Base-by-base conservation (phyloP, 2,797 vertebrate species). In the Petrocephalus schoutedeni region DNA sequence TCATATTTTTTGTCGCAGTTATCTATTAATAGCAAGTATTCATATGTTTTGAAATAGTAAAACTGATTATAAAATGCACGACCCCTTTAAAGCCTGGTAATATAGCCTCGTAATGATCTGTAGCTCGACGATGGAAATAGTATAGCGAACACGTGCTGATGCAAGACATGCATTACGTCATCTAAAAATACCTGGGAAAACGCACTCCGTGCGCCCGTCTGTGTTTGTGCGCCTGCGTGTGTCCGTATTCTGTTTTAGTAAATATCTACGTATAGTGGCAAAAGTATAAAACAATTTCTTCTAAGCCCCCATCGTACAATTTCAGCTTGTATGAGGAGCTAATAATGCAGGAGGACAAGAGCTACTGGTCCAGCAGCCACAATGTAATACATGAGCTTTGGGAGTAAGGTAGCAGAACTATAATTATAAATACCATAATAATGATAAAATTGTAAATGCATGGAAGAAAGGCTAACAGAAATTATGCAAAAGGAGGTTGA, bases 161-260 rank as follows among this genome's bases (percentile, higher is more conserved):
- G 23, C 84, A 7, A 58, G 23, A 59, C 58, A 58, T 58, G 14
- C 53, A 86, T 86, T 59, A 86, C 84, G 84, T 86, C 84, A 86
- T 58, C 16, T 7, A 86, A 86, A 86, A 86, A 86, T 58, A 58
- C 41, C 49, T 53, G 8, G 8, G 41, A 83, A 83, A 83, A 54
- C n/a, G 21, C 8, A 49, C 19, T 21, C 1, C n/a, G 21, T 32
- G 23, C 4, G 59, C 23, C 45, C 5, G 8, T 59, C 28, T 56
- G 23, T 36, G 21, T 71, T 49, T 56, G 51, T 84, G 49, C 45
- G 51, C n/a, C 10, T 84, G 82, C 49, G 49, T 51, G 21, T 23
- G 9, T 56, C 16, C n/a, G 41, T n/a, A n/a, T 49, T 28, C 23
- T 32, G 23, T 67, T 67, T 67, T 67, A 67, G 10, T 36, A 36